Evolutionary conservation across 2,797 vertebrate species (phyloP).

Genomic region (Neosalanx taihuensis): DNA sequence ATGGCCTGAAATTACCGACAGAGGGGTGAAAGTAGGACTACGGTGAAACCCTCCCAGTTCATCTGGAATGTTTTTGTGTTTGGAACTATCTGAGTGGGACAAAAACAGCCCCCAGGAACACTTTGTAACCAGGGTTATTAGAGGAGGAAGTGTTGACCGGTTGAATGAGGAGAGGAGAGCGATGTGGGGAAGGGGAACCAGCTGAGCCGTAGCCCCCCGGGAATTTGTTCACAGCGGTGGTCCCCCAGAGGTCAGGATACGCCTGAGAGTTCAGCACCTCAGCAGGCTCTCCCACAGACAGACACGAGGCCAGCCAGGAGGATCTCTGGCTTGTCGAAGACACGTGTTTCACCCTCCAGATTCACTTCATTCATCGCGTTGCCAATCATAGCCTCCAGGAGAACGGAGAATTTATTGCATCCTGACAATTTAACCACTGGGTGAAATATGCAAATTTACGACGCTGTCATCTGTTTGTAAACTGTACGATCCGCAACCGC

Average conservation of each 20-base stretch:
- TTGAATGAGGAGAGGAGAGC: not conserved
- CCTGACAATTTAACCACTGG: slow-evolving; percentile 11
- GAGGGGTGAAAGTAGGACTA: slow-evolving; percentile 1
- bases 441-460: slow-evolving; percentile 5
- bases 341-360: slow-evolving; percentile 4
- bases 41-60: slow-evolving; percentile 14
- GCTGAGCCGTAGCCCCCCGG: not conserved
- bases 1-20: not conserved
- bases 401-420: slow-evolving; percentile 2
- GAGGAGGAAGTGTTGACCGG: slow-evolving; percentile 21
- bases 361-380: slow-evolving; percentile 12
- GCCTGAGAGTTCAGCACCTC: not conserved
- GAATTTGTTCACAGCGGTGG: slow-evolving; percentile 30
- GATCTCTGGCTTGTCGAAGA: not conserved
- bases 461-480: not conserved
- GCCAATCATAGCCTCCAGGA: slow-evolving; percentile 22
- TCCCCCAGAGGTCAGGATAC: slow-evolving; percentile 10
- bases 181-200: slow-evolving; percentile 11
- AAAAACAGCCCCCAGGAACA: slow-evolving; percentile 25
- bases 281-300: slow-evolving; percentile 11
- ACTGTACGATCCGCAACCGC: not conserved
- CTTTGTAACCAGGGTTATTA: slow-evolving; percentile 21
- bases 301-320: not conserved
- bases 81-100: slow-evolving; percentile 17
- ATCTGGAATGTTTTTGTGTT: slow-evolving; percentile 22